Conservation (phyloP, 2,888 invertebrate genomes). For the Protonemura montana region DNA sequence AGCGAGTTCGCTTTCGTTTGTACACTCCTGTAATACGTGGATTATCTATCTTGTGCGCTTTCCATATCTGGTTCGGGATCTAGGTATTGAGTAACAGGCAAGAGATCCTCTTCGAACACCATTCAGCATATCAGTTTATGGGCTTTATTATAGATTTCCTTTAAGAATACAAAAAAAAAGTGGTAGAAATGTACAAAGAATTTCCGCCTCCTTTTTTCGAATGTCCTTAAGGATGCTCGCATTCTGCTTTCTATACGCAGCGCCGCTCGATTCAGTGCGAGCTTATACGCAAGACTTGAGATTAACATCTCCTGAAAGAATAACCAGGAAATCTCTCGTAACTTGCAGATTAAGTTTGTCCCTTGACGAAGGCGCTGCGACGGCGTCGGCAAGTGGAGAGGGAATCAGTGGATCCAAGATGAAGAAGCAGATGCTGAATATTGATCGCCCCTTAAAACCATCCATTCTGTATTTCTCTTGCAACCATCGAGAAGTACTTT, state of each 20-base stretch:
- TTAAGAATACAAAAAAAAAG: constrained; percentile 5
- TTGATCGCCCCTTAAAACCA: constrained; percentile 27
- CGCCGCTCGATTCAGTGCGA: neutral
- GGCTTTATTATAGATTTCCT: neutral
- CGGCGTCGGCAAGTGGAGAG: neutral
- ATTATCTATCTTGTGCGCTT: neutral
- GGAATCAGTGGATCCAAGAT: neutral
- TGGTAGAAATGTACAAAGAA: neutral
- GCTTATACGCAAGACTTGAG: constrained; percentile 16
- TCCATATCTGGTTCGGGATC: neutral
- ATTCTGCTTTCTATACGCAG: neutral
- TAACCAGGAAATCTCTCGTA: constrained; percentile 32
- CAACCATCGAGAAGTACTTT: neutral
- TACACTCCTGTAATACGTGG: neutral
- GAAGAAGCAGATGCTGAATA: constrained; percentile 38
- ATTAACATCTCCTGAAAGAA: constrained; percentile 32
- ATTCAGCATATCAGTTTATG: neutral
- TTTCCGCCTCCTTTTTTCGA: neutral
- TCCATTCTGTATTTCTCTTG: constrained; percentile 18
- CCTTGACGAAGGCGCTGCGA: neutral
- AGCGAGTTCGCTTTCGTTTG: neutral
- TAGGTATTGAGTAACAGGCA: neutral
- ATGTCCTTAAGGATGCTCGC: neutral
- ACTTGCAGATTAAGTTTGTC: constrained; percentile 36
- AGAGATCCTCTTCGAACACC: neutral